phyloP scores from a whole-genome alignment of 2,797 vertebrate species.

The Pseudochromis fuscus region DNA sequence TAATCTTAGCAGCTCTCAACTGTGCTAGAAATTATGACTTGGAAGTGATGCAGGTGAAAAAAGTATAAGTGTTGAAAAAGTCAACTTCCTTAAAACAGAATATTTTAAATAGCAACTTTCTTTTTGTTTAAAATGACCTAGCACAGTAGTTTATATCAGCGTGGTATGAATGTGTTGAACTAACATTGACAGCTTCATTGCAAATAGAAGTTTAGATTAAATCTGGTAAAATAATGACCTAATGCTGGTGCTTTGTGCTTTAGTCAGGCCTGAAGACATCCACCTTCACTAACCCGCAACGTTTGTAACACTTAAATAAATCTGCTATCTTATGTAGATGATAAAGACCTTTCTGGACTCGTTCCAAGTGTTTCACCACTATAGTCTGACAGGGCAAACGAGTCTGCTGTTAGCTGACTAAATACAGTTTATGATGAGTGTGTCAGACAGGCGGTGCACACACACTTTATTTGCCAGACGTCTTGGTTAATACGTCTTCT shows the following conservation, averaged over 20 bases:
- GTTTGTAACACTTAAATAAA: not conserved
- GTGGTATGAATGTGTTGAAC: too few species aligned
- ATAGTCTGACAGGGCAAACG: constrained; percentile 3
- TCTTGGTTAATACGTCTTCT: constrained; percentile 16
- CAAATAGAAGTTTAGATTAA: not conserved
- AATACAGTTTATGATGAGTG: constrained; percentile 19
- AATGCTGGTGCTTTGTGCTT: not conserved
- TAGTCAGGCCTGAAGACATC: not conserved
- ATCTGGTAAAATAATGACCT: too few species aligned
- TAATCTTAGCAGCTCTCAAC: not conserved
- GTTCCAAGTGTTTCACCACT: constrained; percentile 23
- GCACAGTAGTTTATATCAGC: too few species aligned
- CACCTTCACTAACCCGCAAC: not conserved
- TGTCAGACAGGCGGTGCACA: constrained; percentile 27
- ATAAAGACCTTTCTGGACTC: constrained; percentile 20
- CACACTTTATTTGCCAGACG: constrained; percentile 17
- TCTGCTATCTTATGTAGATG: not conserved
- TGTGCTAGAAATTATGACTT: too few species aligned
- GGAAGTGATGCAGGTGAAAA: not conserved
- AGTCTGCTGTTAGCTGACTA: constrained; percentile 14
- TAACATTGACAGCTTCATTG: too few species aligned
- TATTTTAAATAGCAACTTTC: too few species aligned
- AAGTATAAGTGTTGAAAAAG: too few species aligned
- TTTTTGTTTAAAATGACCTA: too few species aligned
- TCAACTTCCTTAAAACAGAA: too few species aligned